phyloP scores from a whole-genome alignment of 2,113 vertebrate species.

The Cavia porcellus region DNA sequence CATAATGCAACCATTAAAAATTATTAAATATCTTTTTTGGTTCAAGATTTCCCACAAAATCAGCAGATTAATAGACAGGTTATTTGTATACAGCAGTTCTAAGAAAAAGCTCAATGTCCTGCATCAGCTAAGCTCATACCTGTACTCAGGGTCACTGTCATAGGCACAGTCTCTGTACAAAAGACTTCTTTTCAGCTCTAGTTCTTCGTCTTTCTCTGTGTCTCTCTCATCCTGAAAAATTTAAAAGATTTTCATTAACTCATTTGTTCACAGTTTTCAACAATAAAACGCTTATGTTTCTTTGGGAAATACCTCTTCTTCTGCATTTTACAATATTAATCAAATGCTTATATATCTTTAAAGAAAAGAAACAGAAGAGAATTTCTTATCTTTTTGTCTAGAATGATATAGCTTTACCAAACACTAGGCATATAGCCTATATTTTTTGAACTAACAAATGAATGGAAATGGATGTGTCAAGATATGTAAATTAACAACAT shows the following conservation, averaged over 20 bases:
- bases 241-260: conserved; percentile 79
- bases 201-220: conserved; percentile 80
- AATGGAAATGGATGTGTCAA: not conserved
- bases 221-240: conserved; percentile 87
- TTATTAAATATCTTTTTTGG: conserved; percentile 46
- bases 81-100: not conserved
- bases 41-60: conserved; percentile 14
- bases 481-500: not conserved
- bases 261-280: conserved; percentile 68
- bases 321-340: conserved; percentile 66
- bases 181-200: conserved; percentile 79
- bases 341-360: conserved; percentile 81
- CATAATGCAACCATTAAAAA: conserved; percentile 10
- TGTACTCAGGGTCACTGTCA: conserved; percentile 83
- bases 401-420: conserved; percentile 77
- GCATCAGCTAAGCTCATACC: conserved; percentile 81
- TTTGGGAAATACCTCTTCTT: conserved; percentile 54
- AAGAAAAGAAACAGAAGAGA: conserved; percentile 70
- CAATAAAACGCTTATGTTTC: conserved; percentile 1
- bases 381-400: conserved; percentile 84
- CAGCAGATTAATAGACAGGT: not conserved
- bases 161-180: conserved; percentile 71
- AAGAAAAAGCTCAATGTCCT: not conserved
- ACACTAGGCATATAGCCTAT: not conserved
- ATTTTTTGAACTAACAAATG: not conserved